These are phyloP conservation scores for Araneus ventricosus DNA, from an alignment of 1,140 invertebrate genomes.

Conservation along the genomic window DNA sequence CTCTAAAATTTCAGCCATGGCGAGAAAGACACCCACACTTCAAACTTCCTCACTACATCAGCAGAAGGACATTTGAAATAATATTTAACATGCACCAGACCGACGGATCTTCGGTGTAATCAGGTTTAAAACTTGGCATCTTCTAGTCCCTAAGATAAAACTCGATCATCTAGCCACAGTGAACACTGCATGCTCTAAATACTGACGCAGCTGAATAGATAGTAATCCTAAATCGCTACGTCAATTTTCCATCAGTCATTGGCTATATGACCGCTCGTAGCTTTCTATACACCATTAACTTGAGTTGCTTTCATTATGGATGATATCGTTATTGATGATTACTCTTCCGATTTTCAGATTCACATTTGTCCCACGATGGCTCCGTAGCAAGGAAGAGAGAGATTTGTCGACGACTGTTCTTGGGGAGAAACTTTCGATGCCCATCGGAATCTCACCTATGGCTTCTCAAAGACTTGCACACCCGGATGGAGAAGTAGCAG, in stretches of 20 bases:
- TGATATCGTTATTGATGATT: neutral
- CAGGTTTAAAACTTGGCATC: no score
- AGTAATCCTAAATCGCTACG: neutral
- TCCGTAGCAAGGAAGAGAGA: slow-evolving; percentile 87
- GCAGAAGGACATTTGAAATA: no score
- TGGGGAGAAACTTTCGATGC: slow-evolving; percentile 87
- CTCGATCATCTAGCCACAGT: no score
- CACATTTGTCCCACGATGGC: slow-evolving; percentile 88
- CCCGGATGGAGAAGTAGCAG: slow-evolving; percentile 92
- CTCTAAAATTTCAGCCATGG: no score
- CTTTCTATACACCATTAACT: neutral
- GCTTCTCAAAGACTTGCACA: slow-evolving; percentile 96
- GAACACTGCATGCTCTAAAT: no score
- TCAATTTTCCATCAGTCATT: neutral
- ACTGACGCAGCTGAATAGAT: no score
- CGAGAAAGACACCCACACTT: no score
- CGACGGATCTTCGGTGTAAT: no score
- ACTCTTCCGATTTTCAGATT: slow-evolving; percentile 82
- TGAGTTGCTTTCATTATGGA: neutral
- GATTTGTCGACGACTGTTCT: slow-evolving; percentile 85
- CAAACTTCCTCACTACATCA: no score
- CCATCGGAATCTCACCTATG: slow-evolving; percentile 92
- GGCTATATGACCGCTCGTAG: neutral
- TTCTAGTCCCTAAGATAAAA: no score
- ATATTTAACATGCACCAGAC: no score